phyloP scores from a whole-genome alignment of 2,797 vertebrate genomes.

The Scolopax rusticola region DNA sequence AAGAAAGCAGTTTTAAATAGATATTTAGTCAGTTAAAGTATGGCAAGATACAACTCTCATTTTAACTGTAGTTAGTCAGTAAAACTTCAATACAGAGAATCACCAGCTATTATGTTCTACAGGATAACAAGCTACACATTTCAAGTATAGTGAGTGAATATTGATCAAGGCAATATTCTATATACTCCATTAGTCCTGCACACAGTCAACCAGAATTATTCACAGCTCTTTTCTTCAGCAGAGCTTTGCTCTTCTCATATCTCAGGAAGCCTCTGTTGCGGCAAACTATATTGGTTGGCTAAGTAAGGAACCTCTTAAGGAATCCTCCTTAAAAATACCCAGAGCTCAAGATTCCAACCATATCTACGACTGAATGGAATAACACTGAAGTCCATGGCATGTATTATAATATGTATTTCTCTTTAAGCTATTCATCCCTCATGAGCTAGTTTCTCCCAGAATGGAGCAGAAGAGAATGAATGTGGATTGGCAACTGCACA shows the following conservation, averaged over 20 bases:
- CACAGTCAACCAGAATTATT: neutral
- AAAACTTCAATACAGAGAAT: neutral
- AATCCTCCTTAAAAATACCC: neutral
- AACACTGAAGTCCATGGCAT: neutral
- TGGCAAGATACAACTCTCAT: neutral
- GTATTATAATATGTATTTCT: neutral
- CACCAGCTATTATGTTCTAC: neutral
- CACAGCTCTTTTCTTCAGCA: neutral
- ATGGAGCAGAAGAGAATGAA: neutral
- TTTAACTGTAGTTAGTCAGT: neutral
- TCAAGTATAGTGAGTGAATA: neutral
- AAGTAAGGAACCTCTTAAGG: neutral
- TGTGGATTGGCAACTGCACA: neutral
- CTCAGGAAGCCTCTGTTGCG: neutral
- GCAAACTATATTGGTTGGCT: neutral
- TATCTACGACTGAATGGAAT: neutral
- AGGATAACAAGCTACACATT: neutral
- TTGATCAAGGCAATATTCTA: neutral
- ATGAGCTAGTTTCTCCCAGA: neutral
- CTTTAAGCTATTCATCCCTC: neutral
- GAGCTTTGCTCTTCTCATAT: neutral
- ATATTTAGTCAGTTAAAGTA: neutral
- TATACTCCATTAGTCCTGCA: neutral
- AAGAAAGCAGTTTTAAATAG: conserved; percentile 2
- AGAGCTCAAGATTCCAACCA: neutral